Conservation (phyloP, 2,797 vertebrate species). For the Aythya fuligula region DNA sequence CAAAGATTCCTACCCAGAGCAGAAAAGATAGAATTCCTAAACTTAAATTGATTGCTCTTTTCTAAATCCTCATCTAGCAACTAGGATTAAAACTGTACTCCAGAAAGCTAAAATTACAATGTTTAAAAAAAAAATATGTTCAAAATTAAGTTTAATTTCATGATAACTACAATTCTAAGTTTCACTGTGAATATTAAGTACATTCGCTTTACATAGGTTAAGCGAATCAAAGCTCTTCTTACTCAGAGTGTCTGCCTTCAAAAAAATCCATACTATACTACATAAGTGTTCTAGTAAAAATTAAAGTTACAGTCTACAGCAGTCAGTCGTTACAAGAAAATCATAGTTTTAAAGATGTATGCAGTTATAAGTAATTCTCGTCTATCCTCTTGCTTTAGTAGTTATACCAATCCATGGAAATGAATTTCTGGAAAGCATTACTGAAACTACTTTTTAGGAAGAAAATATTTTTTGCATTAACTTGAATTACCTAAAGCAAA, state of each 20-base stretch:
- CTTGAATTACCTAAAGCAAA: not conserved
- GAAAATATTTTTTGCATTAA: not conserved
- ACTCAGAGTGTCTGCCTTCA: not conserved
- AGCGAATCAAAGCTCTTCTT: not conserved
- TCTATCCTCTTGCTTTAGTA: not conserved
- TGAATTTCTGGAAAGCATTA: not conserved
- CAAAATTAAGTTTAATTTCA: not conserved
- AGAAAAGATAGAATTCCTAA: not conserved
- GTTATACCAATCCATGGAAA: not conserved
- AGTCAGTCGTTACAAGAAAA: not conserved
- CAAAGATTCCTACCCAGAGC: not conserved
- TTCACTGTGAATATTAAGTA: not conserved
- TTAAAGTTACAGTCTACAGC: not conserved
- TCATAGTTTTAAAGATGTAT: not conserved
- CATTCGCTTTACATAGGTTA: not conserved
- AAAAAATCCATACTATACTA: accelerated
- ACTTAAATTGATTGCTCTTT: not conserved
- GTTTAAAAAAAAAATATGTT: not conserved
- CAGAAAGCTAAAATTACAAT: not conserved
- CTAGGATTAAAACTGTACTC: not conserved
- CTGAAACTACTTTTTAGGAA: not conserved
- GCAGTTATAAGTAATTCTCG: not conserved
- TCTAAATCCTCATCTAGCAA: not conserved
- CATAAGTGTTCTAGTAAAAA: not conserved
- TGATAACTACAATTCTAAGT: not conserved